phyloP scores from a whole-genome alignment of 2,888 invertebrate species.

The Agriotes lineatus region DNA sequence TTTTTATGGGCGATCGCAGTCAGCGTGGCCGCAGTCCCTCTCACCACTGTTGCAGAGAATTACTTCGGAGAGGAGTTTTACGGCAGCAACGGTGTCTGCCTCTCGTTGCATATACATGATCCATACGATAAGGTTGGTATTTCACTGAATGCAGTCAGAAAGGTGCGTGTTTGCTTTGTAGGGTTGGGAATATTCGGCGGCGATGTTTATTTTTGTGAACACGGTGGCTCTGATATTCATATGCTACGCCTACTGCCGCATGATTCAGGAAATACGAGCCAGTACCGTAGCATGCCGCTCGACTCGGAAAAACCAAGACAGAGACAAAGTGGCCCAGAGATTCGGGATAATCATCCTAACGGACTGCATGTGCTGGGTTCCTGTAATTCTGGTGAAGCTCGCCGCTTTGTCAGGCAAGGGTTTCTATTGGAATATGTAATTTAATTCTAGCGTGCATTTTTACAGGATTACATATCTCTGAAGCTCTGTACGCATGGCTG shows the following conservation, averaged over 20 bases:
- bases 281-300: constrained; percentile 72
- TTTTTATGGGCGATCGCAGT: constrained; percentile 69
- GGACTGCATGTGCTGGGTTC: constrained; percentile 74
- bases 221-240: constrained; percentile 71
- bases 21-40: constrained; percentile 67
- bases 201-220: constrained; percentile 71
- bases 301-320: constrained; percentile 70
- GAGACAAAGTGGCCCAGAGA: constrained; percentile 70
- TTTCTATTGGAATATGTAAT: too few species aligned
- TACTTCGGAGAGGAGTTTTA: constrained; percentile 72
- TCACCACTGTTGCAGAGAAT: constrained; percentile 61
- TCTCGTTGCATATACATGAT: constrained; percentile 73
- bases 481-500: constrained; percentile 72
- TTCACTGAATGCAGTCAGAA: too few species aligned
- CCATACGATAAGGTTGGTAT: constrained; percentile 69
- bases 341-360: constrained; percentile 73
- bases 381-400: constrained; percentile 71
- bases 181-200: constrained; percentile 74
- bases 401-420: constrained; percentile 70
- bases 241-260: constrained; percentile 70
- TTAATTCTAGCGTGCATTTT: neutral
- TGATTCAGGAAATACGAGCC: constrained; percentile 71
- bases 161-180: constrained; percentile 48
- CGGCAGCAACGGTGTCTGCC: constrained; percentile 72
- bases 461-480: constrained; percentile 69